phyloP scores from a whole-genome alignment of 2,797 vertebrate genomes.

The Podarcis siculus region DNA sequence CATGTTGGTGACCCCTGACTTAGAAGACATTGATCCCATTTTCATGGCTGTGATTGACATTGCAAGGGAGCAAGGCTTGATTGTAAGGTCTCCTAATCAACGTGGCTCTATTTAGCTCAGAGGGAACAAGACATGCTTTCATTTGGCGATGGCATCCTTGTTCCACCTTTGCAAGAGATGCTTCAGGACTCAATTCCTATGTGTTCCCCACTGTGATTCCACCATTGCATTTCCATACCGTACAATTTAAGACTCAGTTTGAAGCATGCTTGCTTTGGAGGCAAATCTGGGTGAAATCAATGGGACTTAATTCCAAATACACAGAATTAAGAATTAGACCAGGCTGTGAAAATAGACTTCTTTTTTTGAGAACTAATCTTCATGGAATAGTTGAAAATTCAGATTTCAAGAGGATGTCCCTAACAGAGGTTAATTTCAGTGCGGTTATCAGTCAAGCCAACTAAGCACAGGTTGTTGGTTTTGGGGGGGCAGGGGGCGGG shows the following conservation, averaged over 20 bases:
- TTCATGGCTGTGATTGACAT: too few species aligned
- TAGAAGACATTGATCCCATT: too few species aligned
- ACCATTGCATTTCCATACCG: neutral
- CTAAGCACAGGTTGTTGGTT: neutral
- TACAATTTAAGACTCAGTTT: neutral
- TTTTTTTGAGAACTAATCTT: neutral
- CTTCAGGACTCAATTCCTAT: too few species aligned
- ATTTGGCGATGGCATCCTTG: too few species aligned
- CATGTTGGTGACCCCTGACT: too few species aligned
- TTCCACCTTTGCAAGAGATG: too few species aligned
- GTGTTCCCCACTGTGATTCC: too few species aligned
- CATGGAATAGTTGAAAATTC: neutral
- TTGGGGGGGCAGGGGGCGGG: neutral
- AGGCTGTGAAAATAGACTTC: neutral
- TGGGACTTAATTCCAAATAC: neutral
- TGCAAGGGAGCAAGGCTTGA: too few species aligned
- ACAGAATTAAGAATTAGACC: neutral
- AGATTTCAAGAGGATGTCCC: neutral
- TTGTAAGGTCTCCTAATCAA: too few species aligned
- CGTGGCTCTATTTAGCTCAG: too few species aligned
- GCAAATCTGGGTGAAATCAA: neutral
- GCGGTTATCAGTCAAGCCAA: neutral
- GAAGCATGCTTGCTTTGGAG: neutral
- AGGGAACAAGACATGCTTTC: too few species aligned
- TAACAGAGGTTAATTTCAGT: neutral